phyloP scores from a whole-genome alignment of 2,797 vertebrate genomes.

The Clarias fuscus region DNA sequence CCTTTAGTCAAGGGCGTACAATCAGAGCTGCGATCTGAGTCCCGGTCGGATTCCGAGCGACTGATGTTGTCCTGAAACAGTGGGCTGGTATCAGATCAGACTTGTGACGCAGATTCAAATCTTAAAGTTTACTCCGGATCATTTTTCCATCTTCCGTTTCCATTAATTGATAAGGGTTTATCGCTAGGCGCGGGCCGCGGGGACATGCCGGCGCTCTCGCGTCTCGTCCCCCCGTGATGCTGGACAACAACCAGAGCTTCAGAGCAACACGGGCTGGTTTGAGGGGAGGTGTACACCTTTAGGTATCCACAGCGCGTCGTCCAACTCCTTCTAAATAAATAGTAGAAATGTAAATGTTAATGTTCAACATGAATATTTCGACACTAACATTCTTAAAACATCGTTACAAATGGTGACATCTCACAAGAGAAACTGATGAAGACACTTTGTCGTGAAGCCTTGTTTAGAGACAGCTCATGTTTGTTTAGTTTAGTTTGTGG shows the following conservation, averaged over 20 bases:
- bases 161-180: neutral
- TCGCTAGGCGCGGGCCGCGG: neutral
- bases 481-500: neutral
- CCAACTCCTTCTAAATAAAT: neutral
- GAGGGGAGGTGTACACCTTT: neutral
- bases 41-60: neutral
- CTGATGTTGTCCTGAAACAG: conserved; percentile 1
- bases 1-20: conserved; percentile 17
- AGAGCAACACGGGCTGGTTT: neutral
- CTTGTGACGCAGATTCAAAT: neutral
- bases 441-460: neutral
- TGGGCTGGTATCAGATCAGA: neutral
- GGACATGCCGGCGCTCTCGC: neutral
- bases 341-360: neutral
- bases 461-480: neutral
- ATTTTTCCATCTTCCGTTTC: neutral
- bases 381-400: neutral
- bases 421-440: neutral
- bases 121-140: neutral
- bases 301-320: neutral
- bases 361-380: neutral
- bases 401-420: neutral
- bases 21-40: neutral
- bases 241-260: neutral
- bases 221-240: neutral